phyloP scores from a whole-genome alignment of 2,113 vertebrate species.

The Glareola pratincola region DNA sequence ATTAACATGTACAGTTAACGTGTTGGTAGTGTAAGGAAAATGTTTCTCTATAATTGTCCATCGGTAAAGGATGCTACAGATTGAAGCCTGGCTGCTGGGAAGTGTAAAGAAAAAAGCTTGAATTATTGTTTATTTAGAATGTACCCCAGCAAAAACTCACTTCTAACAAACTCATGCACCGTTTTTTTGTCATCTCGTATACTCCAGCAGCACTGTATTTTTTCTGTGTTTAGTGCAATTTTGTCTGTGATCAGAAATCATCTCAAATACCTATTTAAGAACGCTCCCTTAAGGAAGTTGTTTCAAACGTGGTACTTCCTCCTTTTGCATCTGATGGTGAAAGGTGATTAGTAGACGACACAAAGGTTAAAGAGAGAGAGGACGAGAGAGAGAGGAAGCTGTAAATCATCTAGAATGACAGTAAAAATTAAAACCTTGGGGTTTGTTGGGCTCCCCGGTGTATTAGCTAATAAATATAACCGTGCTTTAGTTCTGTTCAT shows the following conservation, averaged over 20 bases:
- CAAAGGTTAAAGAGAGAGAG: neutral
- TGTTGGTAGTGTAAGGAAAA: neutral
- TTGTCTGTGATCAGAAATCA: neutral
- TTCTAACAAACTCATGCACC: no score
- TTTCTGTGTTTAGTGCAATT: neutral
- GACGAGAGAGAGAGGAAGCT: neutral
- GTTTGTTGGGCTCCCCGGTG: neutral
- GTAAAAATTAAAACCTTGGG: slow-evolving; percentile 59
- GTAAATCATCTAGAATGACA: slow-evolving; percentile 39
- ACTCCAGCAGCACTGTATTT: neutral
- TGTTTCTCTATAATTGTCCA: neutral
- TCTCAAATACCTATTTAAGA: neutral
- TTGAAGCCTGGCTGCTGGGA: neutral
- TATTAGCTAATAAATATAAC: slow-evolving; percentile 43
- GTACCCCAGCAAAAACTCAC: neutral
- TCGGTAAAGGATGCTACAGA: neutral
- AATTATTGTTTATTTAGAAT: neutral
- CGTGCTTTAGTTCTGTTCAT: neutral
- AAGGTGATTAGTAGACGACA: neutral
- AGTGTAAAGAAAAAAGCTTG: neutral
- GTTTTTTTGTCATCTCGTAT: neutral
- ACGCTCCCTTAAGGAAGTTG: neutral
- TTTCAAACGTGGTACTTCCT: neutral
- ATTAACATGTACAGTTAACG: neutral
- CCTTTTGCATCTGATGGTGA: neutral